Evolutionary conservation across 2,888 invertebrate species (phyloP), one percentile per base, ranked within the genome.

Genomic region (Xanthia icteritia): DNA sequence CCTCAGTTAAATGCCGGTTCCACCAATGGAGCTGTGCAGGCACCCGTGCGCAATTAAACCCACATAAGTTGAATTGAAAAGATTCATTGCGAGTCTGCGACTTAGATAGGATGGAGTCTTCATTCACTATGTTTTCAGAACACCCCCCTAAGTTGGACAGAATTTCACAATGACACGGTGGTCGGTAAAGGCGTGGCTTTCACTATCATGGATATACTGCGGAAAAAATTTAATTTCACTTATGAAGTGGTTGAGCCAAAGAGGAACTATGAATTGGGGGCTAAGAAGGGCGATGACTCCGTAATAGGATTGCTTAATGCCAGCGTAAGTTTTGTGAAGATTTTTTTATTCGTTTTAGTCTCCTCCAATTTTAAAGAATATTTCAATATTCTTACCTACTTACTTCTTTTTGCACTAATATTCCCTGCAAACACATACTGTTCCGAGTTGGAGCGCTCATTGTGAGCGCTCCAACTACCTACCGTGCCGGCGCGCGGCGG

Each of bases 101-200:
- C 13, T 23, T 31, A 15, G 9, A 5, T 31, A 20, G 8, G 17
- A 15, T 36, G 2, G 15, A n/a, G 6, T 51, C 5, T 20, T n/a
- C 1, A 65, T 42, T 51, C 4, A 23, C 8, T 48, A 9, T 36
- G 0, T 65, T 94, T 94, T 45, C 85, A 98, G 97, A 98, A 98
- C 91, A 97, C 95, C 74, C 97, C 97, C 0, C 90, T 98, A 42
- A 98, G 97, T 89, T 97, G 97, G 90, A 96, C 96, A 5, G 92
- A 94, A 66, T 91, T 82, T 36, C 82, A 91, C 20, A 97, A 98
- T 92, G 97, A 97, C 1, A 97, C 96, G 0, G 86, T 97, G 9
- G 86, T 95, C 0, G 98, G 98, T 0, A 92, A 89, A 2, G 99
- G 99, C 0, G 97, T 98, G 11, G 98, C 98, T 0, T 98, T 98